phyloP scores from a whole-genome alignment of 1,140 invertebrate genomes.

The Rhopalosiphum padi region DNA sequence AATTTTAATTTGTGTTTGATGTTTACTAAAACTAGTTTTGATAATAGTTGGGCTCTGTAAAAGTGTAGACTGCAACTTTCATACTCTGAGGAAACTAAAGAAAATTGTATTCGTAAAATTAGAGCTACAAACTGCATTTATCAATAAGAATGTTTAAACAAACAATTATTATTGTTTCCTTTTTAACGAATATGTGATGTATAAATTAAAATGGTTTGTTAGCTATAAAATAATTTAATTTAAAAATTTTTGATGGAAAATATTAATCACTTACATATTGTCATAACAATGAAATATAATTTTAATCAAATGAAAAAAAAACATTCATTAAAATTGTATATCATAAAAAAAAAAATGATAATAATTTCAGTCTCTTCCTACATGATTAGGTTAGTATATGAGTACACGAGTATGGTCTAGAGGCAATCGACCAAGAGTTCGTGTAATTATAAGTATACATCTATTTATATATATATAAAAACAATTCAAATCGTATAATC shows the following conservation, averaged over 20 bases:
- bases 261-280: too few species aligned
- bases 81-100: too few species aligned
- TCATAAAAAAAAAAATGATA: neutral
- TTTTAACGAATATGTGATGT: neutral
- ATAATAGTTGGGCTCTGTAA: too few species aligned
- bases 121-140: neutral
- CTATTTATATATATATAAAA: neutral
- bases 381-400: neutral
- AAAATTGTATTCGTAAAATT: too few species aligned
- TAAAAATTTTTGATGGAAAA: too few species aligned
- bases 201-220: neutral
- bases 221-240: too few species aligned
- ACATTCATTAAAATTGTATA: too few species aligned
- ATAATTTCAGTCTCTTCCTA: neutral
- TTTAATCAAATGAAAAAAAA: too few species aligned
- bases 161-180: neutral
- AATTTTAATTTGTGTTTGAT: too few species aligned
- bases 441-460: neutral
- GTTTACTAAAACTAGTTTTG: too few species aligned
- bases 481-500: neutral
- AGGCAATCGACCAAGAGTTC: neutral
- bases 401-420: neutral
- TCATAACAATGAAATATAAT: too few species aligned
- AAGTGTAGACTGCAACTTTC: too few species aligned
- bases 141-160: neutral